Evolutionary conservation across 2,113 vertebrate species (phyloP), one percentile per base, ranked within the genome.

Genomic region (Malurus alboscapulatus): DNA sequence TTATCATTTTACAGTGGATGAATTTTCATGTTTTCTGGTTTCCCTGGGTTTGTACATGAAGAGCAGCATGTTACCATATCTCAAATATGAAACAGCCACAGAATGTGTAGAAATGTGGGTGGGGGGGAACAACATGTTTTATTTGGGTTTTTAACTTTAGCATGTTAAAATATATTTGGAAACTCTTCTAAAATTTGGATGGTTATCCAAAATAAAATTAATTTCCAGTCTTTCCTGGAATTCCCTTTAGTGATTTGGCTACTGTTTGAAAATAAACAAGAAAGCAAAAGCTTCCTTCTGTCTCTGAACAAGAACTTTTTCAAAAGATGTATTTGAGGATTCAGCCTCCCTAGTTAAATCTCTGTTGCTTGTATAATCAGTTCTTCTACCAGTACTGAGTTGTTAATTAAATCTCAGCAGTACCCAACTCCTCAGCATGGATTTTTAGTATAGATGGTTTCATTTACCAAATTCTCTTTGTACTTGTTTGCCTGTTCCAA

Each of bases 381-480:
- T 87, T 63, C 32, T 90, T 81, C 40, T 87, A n/a, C 47, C 17
- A 77, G 27, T 73, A 82, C 32, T 42, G 62, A 59, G 62, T 14
- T 74, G 32, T 50, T 93, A 96, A 94, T 96, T 91, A 92, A 82
- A 77, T 72, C 83, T 92, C 83, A 71, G 34, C 82, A 85, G 54
- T 84, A 81, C 50, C 59, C 27, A 91, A 21, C 4, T 25, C 48
- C 38, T 94, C 81, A 92, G 45, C 18, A 54, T 24, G 50, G 32
- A 83, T 59, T 74, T 38, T 90, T 82, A 68, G 7, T 61, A 20
- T 21, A 51, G 19, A 62, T 45, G 59, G 10, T 87, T 94, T 86
- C 15, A 66, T 83, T 94, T 84, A 74, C 19, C 14, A 81, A 44
- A 75, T 76, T 71, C 47, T 74, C 27, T 93, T 81, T 79, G 45